Evolutionary conservation across 2,888 invertebrate species (phyloP).

Genomic region (Caenorhabditis sulstoni): DNA sequence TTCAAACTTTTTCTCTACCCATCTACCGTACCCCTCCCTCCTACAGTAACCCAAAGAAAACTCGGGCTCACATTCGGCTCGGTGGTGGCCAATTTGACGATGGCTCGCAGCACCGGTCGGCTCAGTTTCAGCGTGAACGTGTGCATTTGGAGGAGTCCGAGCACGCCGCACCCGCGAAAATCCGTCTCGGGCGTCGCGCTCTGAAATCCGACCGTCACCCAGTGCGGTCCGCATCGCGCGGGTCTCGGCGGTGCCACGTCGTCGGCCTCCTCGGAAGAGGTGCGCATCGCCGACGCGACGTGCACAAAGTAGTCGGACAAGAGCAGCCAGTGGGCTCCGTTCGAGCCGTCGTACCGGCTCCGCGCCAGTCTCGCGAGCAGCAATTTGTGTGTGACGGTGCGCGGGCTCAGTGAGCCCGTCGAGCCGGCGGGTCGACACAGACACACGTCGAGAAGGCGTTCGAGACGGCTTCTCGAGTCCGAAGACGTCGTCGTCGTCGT

Average conservation of each 20-base stretch:
- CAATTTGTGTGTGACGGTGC: conserved; percentile 46
- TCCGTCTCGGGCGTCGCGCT: conserved; percentile 65
- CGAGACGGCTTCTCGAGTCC: conserved; percentile 18
- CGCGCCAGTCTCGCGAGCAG: conserved; percentile 37
- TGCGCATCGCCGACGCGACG: conserved; percentile 17
- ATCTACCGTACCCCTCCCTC: no score
- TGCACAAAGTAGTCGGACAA: conserved; percentile 55
- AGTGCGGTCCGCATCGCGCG: conserved; percentile 54
- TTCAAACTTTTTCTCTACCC: no score
- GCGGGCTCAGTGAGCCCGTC: conserved; percentile 22
- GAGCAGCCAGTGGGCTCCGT: conserved; percentile 63
- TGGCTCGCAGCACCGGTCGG: conserved; percentile 42
- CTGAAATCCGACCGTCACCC: conserved; percentile 69
- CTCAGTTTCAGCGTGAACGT: conserved; percentile 45
- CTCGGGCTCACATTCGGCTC: conserved; percentile 65
- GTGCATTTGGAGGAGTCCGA: conserved; percentile 66
- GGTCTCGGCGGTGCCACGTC: conserved; percentile 2
- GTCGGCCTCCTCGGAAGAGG: conserved; percentile 15
- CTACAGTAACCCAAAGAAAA: no score
- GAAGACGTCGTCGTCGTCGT: not conserved
- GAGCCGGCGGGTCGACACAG: conserved; percentile 56
- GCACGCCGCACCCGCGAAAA: conserved; percentile 65
- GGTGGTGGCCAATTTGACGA: conserved; percentile 57
- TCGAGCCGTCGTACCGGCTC: conserved; percentile 35
- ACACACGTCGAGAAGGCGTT: conserved; percentile 52